These are phyloP conservation scores for Meriones psammophilus DNA, from an alignment of 2,797 vertebrate species.

Conservation along the genomic window DNA sequence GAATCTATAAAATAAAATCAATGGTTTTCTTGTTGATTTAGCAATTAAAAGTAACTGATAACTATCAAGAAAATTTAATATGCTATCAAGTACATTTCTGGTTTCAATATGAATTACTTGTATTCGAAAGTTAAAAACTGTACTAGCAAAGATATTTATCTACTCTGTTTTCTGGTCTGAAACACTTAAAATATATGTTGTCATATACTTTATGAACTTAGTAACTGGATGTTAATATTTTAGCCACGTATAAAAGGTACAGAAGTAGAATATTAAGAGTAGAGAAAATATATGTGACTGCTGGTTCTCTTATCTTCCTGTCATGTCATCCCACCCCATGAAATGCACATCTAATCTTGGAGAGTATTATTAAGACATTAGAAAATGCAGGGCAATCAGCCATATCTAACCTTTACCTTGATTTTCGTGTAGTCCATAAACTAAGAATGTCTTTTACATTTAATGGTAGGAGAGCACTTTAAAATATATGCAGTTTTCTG, in stretches of 20 bases:
- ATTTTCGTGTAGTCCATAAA: background rate
- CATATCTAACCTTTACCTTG: background rate
- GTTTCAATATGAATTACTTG: background rate
- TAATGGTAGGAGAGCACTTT: background rate
- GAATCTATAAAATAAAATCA: background rate
- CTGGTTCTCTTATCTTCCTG: background rate
- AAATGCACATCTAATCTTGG: background rate
- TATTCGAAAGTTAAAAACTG: background rate
- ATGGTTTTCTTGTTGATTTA: background rate
- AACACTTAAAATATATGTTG: conserved; percentile 14
- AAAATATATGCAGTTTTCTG: background rate
- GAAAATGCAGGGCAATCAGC: background rate
- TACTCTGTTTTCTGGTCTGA: background rate
- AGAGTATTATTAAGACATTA: background rate
- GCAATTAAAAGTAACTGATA: background rate
- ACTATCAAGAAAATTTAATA: background rate
- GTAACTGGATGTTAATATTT: background rate
- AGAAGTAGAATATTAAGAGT: background rate
- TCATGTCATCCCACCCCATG: background rate
- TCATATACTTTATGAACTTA: background rate
- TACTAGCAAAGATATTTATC: background rate
- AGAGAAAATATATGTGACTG: background rate
- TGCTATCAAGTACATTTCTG: background rate
- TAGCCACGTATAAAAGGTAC: background rate
- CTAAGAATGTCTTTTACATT: background rate